These are phyloP conservation scores for Acridotheres tristis DNA, from an alignment of 2,797 vertebrate genomes.

Conservation along the genomic window DNA sequence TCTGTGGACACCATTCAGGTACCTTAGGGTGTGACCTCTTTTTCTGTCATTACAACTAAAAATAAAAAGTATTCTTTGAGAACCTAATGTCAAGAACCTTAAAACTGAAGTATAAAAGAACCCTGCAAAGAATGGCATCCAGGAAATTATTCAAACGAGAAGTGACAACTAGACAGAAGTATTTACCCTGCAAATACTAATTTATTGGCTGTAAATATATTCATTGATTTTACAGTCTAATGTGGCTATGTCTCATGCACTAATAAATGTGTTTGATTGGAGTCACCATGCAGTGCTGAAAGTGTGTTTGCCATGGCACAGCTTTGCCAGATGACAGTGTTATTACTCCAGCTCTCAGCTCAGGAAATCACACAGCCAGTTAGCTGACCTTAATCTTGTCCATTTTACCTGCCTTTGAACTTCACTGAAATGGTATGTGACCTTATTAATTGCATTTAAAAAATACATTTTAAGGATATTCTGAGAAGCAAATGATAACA, in stretches of 20 bases:
- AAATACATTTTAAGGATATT: neutral
- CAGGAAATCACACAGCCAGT: neutral
- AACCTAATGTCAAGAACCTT: neutral
- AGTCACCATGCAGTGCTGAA: neutral
- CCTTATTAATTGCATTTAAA: neutral
- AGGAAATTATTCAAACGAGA: neutral
- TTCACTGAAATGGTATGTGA: neutral
- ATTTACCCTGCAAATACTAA: conserved; percentile 30
- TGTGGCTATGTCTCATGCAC: neutral
- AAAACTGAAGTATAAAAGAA: neutral
- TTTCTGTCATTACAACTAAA: neutral
- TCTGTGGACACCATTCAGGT: neutral
- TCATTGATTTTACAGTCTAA: neutral
- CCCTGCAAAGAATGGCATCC: neutral
- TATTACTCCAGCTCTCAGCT: neutral
- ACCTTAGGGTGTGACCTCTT: neutral
- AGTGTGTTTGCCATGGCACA: neutral
- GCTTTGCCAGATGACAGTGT: neutral
- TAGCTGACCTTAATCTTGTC: neutral
- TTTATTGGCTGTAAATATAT: neutral
- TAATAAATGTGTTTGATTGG: neutral
- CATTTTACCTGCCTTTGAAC: neutral
- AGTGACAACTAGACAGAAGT: neutral
- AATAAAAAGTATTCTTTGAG: neutral
- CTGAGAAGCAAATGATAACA: neutral